Evolutionary conservation across 2,113 vertebrate species (phyloP), one percentile per base, ranked within the genome.

Genomic region (Salvelinus sp.): DNA sequence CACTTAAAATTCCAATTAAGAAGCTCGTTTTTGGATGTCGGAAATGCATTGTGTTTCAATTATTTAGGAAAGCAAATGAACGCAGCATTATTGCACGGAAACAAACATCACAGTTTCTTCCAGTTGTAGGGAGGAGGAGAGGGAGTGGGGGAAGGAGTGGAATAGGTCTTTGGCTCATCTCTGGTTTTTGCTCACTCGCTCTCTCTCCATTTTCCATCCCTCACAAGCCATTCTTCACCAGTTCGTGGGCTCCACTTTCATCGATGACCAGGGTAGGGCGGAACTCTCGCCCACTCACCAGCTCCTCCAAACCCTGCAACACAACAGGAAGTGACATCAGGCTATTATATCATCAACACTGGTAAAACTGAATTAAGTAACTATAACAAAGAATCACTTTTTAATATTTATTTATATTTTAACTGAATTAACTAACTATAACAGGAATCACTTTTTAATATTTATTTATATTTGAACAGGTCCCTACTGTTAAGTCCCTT

Each of bases 211-310:
- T 27, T 30, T 60, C 38, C 38, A 4, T 62, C 0, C 0, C 72
- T 93, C 82, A 97, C 73, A 96, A 25, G 10, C 96, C 96, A 0
- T 98, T 98, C 91, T 95, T 96, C 91, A 97, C 95, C 83, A 95
- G 84, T 87, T 98, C 93, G 0, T 95, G 96, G 82, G 95, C 88
- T 30, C 97, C 96, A 0, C 70, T 88, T 82, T 94, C 90, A 0
- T 98, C 94, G 0, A 99, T 97, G 76, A 94, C 90, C 85, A 99
- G 85, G 0, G 95, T 93, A 0, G 97, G 83, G 0, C 91, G 93
- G 64, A 99, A 97, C 78, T 96, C 96, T 66, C 76, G 90, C 62
- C 88, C 93, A 23, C 93, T 93, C 87, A 98, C 96, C 0, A 95
- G 84, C 58, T 90, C 80, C 74, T 97, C 96, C 78, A 99, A 88